Base-by-base conservation (phyloP, 2,888 invertebrate genomes). In the Argyresthia goedartella region DNA sequence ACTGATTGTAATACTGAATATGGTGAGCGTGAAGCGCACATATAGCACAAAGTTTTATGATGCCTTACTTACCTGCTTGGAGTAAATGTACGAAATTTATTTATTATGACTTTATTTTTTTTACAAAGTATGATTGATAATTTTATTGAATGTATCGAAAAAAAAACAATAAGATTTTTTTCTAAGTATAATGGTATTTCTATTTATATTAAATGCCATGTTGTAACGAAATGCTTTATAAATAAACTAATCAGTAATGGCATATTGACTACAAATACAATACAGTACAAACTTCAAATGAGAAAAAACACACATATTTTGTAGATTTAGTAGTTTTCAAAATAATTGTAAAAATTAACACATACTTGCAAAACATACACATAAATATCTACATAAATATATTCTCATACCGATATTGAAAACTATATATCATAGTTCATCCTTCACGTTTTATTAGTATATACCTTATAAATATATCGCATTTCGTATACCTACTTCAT, bases 1-100 rank as follows among this genome's bases (percentile, higher is more conserved):
- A 76, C 73, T 69, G 65, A 72, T 69, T 67, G 64, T 69, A 70
- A 67, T 71, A 67, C 51, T 50, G 9, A 15, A 50, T 41, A 56
- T 51, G 50, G 45, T 50, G 53, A 47, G 41, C 34, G 45, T 44
- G 39, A 46, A 45, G 45, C 54, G 53, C 52, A 41, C 50, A 54
- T 52, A 42, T 55, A 52, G 54, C 52, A 55, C 55, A 54, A 53
- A 57, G 52, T 48, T 42, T 46, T 11, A 39, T 39, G n/a, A 11
- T 11, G 9, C 8, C 39, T 8, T 4, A 51, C 49, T 45, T 33
- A 42, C 50, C 48, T 42, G 46, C 51, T 52, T 35, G 45, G 50
- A 15, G 41, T 51, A 13, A 8, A 9, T 42, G 41, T 25, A 35
- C n/a, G 13, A 43, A 44, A 1, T 11, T 33, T 36, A 25, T 10